Conservation (phyloP, 2,797 vertebrate genomes). For the Neosilurus mollespiculum region DNA sequence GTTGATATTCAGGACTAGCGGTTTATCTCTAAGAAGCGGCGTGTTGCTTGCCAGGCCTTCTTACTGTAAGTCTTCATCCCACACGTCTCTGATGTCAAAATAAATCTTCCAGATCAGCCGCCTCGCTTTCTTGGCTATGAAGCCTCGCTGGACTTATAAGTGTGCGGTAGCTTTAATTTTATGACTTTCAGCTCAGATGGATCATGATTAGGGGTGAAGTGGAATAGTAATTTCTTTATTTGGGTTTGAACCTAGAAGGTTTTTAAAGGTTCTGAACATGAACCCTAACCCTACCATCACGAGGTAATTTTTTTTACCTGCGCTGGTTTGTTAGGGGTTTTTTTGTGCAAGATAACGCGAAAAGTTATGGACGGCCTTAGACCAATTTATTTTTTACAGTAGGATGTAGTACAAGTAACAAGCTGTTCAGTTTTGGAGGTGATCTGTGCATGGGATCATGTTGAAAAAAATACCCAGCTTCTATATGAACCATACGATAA, state of each 20-base stretch:
- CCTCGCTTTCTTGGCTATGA: neutral
- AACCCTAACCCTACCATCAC: no score
- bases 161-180: neutral
- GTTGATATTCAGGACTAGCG: neutral
- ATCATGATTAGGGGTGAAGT: neutral
- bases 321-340: no score
- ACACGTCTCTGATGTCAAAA: constrained; percentile 15
- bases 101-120: neutral
- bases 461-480: no score
- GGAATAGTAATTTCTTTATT: neutral
- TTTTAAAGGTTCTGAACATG: no score
- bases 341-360: no score
- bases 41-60: constrained; percentile 8
- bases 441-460: no score
- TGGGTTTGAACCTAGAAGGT: neutral
- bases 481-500: neutral
- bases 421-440: no score
- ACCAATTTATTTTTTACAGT: no score
- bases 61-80: constrained; percentile 27
- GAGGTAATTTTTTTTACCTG: neutral
- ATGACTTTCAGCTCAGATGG: neutral
- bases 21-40: constrained; percentile 12
- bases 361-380: no score
- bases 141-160: neutral
- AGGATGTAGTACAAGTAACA: no score